These are phyloP conservation scores for Parnassius mnemosyne DNA, from an alignment of 2,888 invertebrate species.

Conservation along the genomic window DNA sequence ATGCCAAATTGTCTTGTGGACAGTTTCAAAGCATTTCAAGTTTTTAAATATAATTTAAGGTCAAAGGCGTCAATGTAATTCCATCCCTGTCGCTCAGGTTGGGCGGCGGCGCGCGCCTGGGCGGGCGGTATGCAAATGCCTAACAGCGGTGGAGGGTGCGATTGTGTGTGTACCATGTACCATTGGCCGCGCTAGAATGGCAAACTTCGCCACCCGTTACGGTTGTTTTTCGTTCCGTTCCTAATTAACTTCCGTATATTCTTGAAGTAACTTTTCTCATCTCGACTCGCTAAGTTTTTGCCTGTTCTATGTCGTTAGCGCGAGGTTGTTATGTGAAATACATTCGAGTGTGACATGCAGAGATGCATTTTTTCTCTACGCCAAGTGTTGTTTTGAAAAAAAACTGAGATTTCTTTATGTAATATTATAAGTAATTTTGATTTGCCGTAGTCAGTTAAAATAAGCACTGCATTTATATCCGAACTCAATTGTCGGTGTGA, in stretches of 20 bases:
- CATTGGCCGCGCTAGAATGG: constrained; percentile 80
- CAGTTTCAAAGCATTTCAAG: constrained; percentile 28
- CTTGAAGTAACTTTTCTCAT: constrained; percentile 80
- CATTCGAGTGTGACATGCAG: constrained; percentile 66
- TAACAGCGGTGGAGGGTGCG: constrained; percentile 62
- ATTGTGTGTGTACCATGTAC: constrained; percentile 75
- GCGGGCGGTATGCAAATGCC: constrained; percentile 82
- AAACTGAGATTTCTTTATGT: neutral
- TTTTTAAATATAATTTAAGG: constrained; percentile 46
- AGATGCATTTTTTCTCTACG: constrained; percentile 53
- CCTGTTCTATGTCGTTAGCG: constrained; percentile 53
- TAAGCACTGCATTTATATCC: constrained; percentile 46
- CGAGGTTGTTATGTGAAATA: constrained; percentile 66
- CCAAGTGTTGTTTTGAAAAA: constrained; percentile 60
- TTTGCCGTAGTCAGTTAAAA: constrained; percentile 36
- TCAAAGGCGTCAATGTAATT: constrained; percentile 54
- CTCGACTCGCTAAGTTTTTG: constrained; percentile 65
- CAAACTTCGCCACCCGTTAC: constrained; percentile 81
- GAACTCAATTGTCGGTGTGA: constrained; percentile 62
- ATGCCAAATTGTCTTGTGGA: neutral
- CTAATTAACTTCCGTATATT: constrained; percentile 81
- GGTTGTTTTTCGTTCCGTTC: constrained; percentile 81
- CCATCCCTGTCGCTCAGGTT: constrained; percentile 75
- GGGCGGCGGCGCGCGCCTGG: constrained; percentile 78
- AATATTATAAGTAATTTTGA: constrained; percentile 43